These are phyloP conservation scores for Hybognathus amarus DNA, from an alignment of 2,797 vertebrate species.

Conservation along the genomic window DNA sequence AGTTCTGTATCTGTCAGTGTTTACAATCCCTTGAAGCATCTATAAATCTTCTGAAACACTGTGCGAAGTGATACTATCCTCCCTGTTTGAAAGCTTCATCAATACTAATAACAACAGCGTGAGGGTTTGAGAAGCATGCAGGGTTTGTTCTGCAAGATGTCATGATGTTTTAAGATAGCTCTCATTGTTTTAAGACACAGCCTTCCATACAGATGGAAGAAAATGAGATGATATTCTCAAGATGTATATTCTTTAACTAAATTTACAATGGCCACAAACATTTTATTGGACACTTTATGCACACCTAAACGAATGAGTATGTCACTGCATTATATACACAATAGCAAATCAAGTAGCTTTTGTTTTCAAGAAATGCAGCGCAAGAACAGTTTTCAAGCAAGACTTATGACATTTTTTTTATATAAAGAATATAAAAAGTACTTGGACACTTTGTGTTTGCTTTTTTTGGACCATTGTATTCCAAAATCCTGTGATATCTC, in stretches of 20 bases:
- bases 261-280: neutral
- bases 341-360: conserved; percentile 2
- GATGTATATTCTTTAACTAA: neutral
- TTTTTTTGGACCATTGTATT: neutral
- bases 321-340: neutral
- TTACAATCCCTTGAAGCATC: conserved; percentile 27
- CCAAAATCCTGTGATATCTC: neutral
- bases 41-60: neutral
- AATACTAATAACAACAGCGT: conserved; percentile 41
- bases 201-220: neutral
- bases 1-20: conserved; percentile 24
- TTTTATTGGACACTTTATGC: neutral
- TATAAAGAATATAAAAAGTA: too few relatives aligned
- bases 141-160: neutral
- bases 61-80: neutral
- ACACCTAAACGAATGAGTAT: neutral
- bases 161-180: conserved; percentile 24
- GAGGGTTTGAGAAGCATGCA: neutral
- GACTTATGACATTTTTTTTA: neutral
- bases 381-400: neutral
- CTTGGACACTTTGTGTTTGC: too few relatives aligned
- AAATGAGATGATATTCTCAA: neutral
- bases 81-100: conserved; percentile 28
- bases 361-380: neutral
- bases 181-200: conserved; percentile 8